Evolutionary conservation across 2,113 vertebrate species (phyloP).

Genomic region (Atrichornis clamosus): DNA sequence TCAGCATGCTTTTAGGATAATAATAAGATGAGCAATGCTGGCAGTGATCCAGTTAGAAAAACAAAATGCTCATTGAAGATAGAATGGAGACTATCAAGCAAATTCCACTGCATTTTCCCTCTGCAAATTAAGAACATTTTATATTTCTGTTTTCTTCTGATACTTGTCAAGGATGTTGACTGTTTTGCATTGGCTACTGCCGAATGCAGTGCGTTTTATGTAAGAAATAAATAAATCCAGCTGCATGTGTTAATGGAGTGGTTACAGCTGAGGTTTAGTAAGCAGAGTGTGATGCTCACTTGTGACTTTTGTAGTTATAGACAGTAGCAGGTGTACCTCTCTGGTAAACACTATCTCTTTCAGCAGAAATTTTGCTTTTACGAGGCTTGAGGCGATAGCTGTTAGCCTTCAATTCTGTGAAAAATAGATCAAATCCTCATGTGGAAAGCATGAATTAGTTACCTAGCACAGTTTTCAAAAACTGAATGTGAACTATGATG

Average conservation of each 20-base stretch:
- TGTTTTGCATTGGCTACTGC: background rate
- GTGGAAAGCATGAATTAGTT: slow-evolving; percentile 17
- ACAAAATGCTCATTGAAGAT: background rate
- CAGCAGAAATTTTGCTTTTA: background rate
- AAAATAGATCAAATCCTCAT: slow-evolving; percentile 23
- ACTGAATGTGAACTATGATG: background rate
- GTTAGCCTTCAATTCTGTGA: background rate
- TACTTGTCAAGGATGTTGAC: background rate
- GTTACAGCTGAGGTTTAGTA: slow-evolving; percentile 60
- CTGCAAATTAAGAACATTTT: background rate
- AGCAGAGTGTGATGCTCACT: slow-evolving; percentile 8
- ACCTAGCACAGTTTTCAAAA: slow-evolving; percentile 8
- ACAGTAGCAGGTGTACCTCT: background rate
- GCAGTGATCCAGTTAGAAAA: background rate
- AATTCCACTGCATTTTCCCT: background rate
- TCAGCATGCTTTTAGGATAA: background rate
- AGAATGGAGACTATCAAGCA: background rate
- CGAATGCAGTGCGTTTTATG: background rate
- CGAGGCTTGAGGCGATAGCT: background rate
- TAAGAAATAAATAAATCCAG: slow-evolving; percentile 26
- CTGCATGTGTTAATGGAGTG: slow-evolving; percentile 14
- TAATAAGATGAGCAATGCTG: slow-evolving; percentile 10
- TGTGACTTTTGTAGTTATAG: slow-evolving; percentile 48
- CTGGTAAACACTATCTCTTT: background rate
- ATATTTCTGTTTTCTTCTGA: background rate